Percentiles rank a stretch among this genome's conserved stretches.
Conservation (phyloP, 2,797 vertebrate genomes). For the Thunnus albacares region DNA sequence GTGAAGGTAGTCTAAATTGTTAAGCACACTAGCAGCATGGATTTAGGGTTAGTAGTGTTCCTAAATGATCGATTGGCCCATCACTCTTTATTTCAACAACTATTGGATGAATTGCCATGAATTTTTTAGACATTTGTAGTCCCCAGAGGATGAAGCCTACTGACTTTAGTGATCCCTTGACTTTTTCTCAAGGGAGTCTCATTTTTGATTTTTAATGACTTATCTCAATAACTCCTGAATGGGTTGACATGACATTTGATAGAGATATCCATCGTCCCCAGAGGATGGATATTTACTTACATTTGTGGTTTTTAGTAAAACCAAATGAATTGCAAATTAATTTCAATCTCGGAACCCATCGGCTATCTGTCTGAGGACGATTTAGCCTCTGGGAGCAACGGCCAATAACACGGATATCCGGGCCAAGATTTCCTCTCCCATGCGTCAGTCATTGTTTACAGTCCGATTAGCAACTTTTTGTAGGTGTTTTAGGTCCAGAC, state of each 20-base stretch:
- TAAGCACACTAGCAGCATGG: neutral
- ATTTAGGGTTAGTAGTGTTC: neutral
- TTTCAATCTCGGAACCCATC: too few relatives aligned
- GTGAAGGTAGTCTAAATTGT: neutral
- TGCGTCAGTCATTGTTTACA: too few relatives aligned
- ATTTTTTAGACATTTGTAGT: neutral
- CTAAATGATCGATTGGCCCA: neutral
- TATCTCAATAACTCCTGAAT: neutral
- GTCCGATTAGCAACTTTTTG: too few relatives aligned
- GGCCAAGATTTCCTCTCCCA: too few relatives aligned
- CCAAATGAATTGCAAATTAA: neutral
- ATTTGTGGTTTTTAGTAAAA: neutral
- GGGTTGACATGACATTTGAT: neutral
- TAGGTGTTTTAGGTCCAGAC: too few relatives aligned
- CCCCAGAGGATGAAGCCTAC: neutral
- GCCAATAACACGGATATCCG: too few relatives aligned
- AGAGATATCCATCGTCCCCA: neutral
- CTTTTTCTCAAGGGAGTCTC: too few relatives aligned
- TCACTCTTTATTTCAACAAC: neutral
- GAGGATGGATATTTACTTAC: too few relatives aligned
- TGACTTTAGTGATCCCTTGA: too few relatives aligned
- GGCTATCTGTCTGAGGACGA: too few relatives aligned
- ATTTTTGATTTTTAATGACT: neutral
- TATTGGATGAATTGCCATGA: neutral
- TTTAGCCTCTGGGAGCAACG: too few relatives aligned